These are phyloP conservation scores for Psittacula echo DNA, from an alignment of 2,797 vertebrate genomes.

Conservation along the genomic window DNA sequence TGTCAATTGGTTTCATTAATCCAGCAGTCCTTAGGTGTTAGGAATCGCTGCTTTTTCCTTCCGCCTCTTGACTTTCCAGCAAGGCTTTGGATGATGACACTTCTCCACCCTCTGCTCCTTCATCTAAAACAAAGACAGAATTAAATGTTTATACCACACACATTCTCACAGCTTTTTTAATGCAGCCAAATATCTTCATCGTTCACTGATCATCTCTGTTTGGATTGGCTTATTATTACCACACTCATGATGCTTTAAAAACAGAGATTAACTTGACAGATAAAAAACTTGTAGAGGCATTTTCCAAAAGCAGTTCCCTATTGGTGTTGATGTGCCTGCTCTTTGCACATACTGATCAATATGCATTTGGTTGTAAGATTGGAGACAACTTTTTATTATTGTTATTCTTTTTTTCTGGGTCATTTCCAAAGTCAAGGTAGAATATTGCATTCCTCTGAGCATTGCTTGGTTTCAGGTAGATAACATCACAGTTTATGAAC, in stretches of 20 bases:
- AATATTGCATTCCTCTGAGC: not conserved
- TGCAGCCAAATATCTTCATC: not conserved
- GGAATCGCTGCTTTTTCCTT: slow-evolving; percentile 68
- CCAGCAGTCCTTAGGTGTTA: slow-evolving; percentile 47
- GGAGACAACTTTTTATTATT: not conserved
- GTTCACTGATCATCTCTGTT: not conserved
- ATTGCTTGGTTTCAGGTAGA: not conserved
- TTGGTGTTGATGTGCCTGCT: not conserved
- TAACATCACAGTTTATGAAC: not conserved
- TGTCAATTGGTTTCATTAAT: not conserved
- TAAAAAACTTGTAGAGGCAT: not conserved
- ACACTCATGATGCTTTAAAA: not conserved
- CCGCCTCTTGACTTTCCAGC: slow-evolving; percentile 61
- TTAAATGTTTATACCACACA: not conserved
- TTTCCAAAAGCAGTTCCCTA: not conserved
- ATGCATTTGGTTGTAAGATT: not conserved
- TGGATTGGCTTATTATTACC: not conserved
- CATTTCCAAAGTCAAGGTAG: not conserved
- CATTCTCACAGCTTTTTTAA: not conserved
- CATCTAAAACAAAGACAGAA: slow-evolving; percentile 63
- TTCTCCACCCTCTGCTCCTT: slow-evolving; percentile 75
- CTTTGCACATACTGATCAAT: not conserved
- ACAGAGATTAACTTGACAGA: not conserved
- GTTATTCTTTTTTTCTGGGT: not conserved
- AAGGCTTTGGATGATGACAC: slow-evolving; percentile 66